phyloP scores from a whole-genome alignment of 2,888 invertebrate genomes.

The Lithophane semibrunnea region DNA sequence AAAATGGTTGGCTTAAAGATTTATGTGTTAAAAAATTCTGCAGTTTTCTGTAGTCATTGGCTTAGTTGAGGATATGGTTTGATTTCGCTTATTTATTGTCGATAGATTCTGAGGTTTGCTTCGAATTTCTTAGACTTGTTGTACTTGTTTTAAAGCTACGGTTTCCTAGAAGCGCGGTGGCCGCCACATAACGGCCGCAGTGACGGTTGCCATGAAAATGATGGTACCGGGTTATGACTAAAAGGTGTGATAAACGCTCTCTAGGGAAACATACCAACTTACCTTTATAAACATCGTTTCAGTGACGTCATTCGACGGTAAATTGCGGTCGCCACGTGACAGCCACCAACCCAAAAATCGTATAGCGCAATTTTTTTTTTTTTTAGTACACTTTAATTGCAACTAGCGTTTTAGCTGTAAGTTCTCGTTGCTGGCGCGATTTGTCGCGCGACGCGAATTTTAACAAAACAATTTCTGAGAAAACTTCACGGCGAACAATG shows the following conservation, averaged over 20 bases:
- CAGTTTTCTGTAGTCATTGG: background rate
- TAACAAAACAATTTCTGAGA: no score
- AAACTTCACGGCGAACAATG: no score
- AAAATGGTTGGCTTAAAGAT: background rate
- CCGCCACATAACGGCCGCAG: background rate
- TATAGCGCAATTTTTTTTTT: no score
- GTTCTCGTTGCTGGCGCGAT: no score
- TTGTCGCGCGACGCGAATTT: no score
- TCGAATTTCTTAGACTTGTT: background rate
- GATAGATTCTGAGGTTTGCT: background rate
- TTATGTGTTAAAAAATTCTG: background rate
- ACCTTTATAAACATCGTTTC: background rate
- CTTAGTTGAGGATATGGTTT: background rate
- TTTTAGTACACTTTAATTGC: no score
- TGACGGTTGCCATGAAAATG: background rate
- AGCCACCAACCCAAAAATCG: background rate
- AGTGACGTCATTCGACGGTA: background rate
- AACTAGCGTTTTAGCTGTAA: no score
- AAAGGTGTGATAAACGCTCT: background rate
- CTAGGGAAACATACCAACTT: background rate
- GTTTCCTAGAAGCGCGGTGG: background rate
- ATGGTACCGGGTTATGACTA: background rate
- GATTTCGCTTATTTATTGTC: background rate
- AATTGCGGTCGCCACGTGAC: background rate
- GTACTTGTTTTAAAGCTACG: background rate